Base-by-base conservation (phyloP, 2,797 vertebrate species). In the Cyclopterus lumpus region DNA sequence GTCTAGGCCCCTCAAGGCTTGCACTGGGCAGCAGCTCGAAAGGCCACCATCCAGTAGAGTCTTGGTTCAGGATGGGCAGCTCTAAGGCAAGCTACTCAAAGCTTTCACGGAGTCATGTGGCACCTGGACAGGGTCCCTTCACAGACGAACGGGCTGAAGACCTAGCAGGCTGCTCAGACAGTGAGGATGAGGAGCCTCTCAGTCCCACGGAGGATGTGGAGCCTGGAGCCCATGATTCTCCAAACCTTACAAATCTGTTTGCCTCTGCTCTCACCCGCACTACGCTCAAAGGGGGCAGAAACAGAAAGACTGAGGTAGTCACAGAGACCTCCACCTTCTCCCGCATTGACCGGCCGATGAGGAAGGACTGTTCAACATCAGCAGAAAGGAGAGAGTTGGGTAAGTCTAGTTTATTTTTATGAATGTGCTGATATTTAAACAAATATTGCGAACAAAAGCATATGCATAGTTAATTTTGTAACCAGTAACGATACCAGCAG, bases 241-340 rank as follows among this genome's bases (percentile, higher is more conserved):
- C 91, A 26, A 92, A 93, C 64, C 97, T 97, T 81, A 99, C 97
- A 32, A 99, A 99, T 83, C 95, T 99, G 86, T 99, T 99, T 89
- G 96, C 97, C 85, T 97, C 97, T 87, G 98, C 97, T 92, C 96
- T 99, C 91, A 97, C 96, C 46, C 90, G 92, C 59, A 91, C 92
- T 71, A 82, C 93, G 2, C 73, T 94, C 70, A 94, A 91, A 32
- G 95, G 94, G 20, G 93, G 95, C 42, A 95, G 95, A 78, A 95
- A 93, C 84, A 86, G 95, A 86, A 95, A 96, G 88, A 58, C 65
- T 6, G 92, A 96, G n/a, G 88, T 86, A 70, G 92, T 93, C 0
- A 15, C 83, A 22, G 94, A 94, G 76, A 88, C 79, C 78, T 92
- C 38, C 80, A 82, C 95, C 46, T 97, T 98, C 78, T 71, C 95